Base-by-base conservation (phyloP, 2,888 invertebrate species). In the Ichneumon xanthorius region DNA sequence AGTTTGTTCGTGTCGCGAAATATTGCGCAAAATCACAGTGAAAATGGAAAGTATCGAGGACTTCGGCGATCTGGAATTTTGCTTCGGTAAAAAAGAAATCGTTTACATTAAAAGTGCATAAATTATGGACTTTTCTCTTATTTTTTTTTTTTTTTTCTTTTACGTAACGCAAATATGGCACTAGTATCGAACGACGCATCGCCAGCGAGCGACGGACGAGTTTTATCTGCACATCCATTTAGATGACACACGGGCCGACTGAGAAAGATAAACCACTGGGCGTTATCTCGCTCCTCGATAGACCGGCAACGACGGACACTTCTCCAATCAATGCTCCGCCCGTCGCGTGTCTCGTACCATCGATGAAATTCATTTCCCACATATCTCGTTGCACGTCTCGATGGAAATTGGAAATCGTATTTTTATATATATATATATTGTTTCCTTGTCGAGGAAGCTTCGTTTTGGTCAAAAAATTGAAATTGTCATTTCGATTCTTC, bases 291-390 rank as follows among this genome's bases (percentile, higher is more conserved):
- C 30, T 67, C 16, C 48, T 70, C 71, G 40, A 82, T 72, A 65
- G 67, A 53, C 16, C 19, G 63, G 78, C 53, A 50, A 65, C 73
- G 78, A 61, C 53, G 61, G 72, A 68, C 81, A 78, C 77, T 81
- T 61, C 67, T 78, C 55, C 85, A 79, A 85, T 85, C 81, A 71
- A 81, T 78, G 80, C 75, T 83, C 73, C 48, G 33, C 58, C 55
- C 65, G 55, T 48, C 72, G 45, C 33, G 58, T 58, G 19, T 26
- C 0, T 45, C 30, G 55, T 45, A 40, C 70, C 19, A 53, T 14
- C 78, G 75, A 71, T 79, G 75, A 70, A 78, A 85, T 79, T 80
- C 55, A 85, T 85, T 85, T 85, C 75, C 85, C 79, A 58, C 55
- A 75, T 70, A 75, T 81, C 70, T 65, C 11, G 26, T 58, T 65